Conservation (phyloP, 2,888 invertebrate genomes). For the Bruchidius siliquastri region DNA sequence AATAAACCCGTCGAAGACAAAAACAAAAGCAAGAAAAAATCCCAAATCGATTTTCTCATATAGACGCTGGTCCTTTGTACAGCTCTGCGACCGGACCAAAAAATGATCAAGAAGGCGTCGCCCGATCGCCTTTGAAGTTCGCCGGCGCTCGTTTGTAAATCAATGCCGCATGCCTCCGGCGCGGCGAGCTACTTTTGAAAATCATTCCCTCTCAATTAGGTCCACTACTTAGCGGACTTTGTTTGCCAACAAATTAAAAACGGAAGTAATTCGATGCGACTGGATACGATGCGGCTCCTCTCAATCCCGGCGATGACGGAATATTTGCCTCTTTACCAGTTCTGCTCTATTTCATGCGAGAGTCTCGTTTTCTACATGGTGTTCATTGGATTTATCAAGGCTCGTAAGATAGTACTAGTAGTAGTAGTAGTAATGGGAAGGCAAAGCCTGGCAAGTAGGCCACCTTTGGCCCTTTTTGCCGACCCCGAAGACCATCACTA, state of each 20-base stretch:
- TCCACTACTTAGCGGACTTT: background rate
- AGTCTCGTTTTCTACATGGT: background rate
- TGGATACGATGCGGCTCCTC: background rate
- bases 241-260: background rate
- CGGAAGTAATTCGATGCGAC: background rate
- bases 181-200: slow-evolving; percentile 8
- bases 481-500: no score
- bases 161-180: background rate
- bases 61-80: background rate
- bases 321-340: background rate
- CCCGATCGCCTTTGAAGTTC: background rate
- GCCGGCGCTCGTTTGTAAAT: background rate
- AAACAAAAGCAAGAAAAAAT: background rate
- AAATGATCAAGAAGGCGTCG: background rate
- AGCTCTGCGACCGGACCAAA: background rate
- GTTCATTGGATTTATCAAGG: background rate
- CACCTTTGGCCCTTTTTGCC: no score
- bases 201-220: slow-evolving; percentile 10
- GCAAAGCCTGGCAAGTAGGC: no score
- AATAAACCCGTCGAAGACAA: background rate
- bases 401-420: no score
- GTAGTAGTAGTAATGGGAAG: no score
- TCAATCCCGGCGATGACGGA: background rate
- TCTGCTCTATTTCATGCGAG: background rate
- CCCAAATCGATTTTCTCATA: background rate